phyloP scores from a whole-genome alignment of 2,888 invertebrate species.

The Caenorhabditis sulstoni region DNA sequence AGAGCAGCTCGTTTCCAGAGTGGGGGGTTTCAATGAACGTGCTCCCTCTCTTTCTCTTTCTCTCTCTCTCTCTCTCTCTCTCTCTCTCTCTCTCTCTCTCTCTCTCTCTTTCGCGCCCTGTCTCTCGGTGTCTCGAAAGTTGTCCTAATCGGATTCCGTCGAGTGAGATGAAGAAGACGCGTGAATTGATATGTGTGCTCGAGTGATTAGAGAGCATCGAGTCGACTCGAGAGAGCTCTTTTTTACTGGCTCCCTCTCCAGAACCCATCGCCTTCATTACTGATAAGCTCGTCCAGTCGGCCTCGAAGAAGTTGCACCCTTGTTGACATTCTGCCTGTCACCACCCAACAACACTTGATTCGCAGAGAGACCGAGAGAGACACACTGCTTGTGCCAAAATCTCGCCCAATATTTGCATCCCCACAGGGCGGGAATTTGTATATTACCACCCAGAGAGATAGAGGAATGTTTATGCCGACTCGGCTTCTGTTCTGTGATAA shows the following conservation, averaged over 20 bases:
- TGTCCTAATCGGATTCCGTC: conserved; percentile 9
- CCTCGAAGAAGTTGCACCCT: conserved; percentile 11
- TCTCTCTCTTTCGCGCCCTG: background rate
- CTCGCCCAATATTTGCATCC: conserved; percentile 48
- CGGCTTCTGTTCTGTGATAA: no score
- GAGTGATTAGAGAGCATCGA: background rate
- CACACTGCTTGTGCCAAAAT: conserved; percentile 18
- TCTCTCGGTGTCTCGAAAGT: background rate
- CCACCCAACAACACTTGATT: conserved; percentile 48
- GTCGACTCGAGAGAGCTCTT: background rate
- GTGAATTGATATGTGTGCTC: conserved; percentile 14
- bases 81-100: background rate
- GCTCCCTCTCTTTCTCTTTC: background rate
- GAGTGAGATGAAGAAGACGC: conserved; percentile 5
- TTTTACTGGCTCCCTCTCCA: background rate
- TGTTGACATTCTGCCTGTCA: conserved; percentile 18
- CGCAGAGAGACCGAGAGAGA: conserved; percentile 7
- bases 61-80: background rate
- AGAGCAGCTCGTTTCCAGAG: background rate
- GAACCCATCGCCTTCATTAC: background rate
- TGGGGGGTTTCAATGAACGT: no score
- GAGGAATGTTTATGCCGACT: background rate
- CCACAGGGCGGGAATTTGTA: conserved; percentile 32
- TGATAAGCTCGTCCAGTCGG: background rate
- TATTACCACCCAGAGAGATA: background rate